Conservation (phyloP, 2,797 vertebrate species). For the Smutsia temminckii region DNA sequence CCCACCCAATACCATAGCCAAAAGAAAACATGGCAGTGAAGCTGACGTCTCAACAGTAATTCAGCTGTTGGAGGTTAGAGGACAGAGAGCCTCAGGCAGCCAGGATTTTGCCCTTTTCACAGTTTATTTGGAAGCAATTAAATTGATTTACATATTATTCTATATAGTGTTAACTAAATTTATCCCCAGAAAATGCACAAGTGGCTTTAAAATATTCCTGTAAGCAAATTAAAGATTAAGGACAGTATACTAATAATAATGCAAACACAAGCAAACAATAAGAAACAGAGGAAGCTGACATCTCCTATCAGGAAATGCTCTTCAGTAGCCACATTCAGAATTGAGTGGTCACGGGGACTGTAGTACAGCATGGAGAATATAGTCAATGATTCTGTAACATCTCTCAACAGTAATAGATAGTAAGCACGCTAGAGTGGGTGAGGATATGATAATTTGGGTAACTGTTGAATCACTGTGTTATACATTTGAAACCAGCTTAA, state of each 20-base stretch:
- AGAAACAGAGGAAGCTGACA: background rate
- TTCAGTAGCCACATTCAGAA: background rate
- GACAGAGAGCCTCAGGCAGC: background rate
- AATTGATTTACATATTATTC: background rate
- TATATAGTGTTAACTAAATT: background rate
- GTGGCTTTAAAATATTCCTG: background rate
- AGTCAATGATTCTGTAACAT: too few relatives aligned
- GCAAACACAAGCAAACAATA: background rate
- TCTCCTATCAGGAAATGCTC: background rate
- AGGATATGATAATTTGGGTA: too few relatives aligned
- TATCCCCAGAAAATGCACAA: background rate
- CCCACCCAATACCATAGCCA: background rate
- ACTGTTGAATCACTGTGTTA: too few relatives aligned
- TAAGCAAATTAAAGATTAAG: constrained; percentile 29
- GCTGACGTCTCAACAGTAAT: background rate
- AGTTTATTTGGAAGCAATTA: background rate
- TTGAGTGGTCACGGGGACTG: too few relatives aligned
- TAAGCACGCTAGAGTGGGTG: too few relatives aligned
- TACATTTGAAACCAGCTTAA: too few relatives aligned
- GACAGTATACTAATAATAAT: background rate
- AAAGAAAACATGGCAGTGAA: background rate
- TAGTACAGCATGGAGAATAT: too few relatives aligned
- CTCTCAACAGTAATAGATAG: too few relatives aligned
- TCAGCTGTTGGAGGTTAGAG: background rate
- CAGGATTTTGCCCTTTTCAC: background rate